Percentiles rank a stretch among this genome's conserved stretches.
Conservation (phyloP, 1,140 invertebrate species). For the Pseudoatta argentina region DNA sequence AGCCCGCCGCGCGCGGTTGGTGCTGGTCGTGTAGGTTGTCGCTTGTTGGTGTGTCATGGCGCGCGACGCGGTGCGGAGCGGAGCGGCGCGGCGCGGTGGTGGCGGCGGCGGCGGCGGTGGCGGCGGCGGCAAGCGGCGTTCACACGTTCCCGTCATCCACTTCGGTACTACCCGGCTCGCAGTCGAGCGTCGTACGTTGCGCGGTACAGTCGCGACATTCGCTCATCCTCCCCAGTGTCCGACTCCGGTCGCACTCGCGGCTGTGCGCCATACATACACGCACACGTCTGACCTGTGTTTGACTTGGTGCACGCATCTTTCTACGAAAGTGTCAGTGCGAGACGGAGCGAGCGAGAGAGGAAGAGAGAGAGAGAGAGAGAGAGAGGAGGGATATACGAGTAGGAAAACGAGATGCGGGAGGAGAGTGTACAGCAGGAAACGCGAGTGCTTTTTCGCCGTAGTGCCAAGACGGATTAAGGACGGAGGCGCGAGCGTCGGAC, state of each 20-base stretch:
- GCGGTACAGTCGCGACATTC: conserved; percentile 71
- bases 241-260: background rate
- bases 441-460: conserved; percentile 67
- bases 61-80: no score
- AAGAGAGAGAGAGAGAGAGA: background rate
- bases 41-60: no score
- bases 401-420: conserved; percentile 7
- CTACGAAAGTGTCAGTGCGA: conserved; percentile 54
- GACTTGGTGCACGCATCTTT: conserved; percentile 63
- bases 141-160: conserved; percentile 83
- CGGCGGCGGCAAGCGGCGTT: conserved; percentile 76
- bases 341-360: background rate
- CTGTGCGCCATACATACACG: background rate
- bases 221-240: conserved; percentile 7
- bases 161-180: conserved; percentile 80
- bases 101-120: no score
- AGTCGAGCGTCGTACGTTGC: conserved; percentile 83
- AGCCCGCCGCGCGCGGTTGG: no score
- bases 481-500: background rate
- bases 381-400: background rate
- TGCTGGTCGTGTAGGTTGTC: no score
- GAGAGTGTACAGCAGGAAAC: conserved; percentile 64
- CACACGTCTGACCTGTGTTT: conserved; percentile 55
- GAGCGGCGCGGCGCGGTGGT: no score
- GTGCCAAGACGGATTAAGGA: conserved; percentile 75